Percentiles rank a stretch among this genome's conserved stretches.
Conservation (phyloP, 2,113 vertebrate genomes). For the Cephalopterus ornatus region DNA sequence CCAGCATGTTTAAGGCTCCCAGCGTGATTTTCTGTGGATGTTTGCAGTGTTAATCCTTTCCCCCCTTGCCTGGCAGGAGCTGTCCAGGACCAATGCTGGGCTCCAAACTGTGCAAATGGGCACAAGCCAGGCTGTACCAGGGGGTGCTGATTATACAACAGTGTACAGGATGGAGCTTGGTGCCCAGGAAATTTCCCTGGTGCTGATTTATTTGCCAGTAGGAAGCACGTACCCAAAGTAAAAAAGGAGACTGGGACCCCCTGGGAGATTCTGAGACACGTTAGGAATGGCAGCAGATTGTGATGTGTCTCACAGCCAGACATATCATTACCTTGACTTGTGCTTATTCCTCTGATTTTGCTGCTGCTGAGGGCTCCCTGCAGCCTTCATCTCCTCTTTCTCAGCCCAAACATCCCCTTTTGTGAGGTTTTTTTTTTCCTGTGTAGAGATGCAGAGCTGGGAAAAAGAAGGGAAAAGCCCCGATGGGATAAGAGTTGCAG, state of each 20-base stretch:
- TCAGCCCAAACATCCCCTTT: neutral
- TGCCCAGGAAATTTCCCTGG: neutral
- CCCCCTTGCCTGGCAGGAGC: neutral
- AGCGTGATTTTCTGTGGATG: neutral
- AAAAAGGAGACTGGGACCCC: neutral
- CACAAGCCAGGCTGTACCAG: neutral
- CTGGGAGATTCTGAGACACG: fast-evolving
- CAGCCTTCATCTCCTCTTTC: neutral
- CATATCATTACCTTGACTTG: neutral
- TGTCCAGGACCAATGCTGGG: neutral
- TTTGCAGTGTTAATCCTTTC: neutral
- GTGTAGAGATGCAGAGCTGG: neutral
- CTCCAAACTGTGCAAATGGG: neutral
- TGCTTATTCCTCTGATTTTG: neutral
- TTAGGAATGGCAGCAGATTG: neutral
- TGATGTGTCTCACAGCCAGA: neutral
- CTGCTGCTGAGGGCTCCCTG: neutral
- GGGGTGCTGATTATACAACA: neutral
- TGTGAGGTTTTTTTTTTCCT: neutral
- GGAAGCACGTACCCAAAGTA: neutral
- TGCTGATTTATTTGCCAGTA: neutral
- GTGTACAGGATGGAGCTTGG: neutral
- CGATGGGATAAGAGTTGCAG: neutral
- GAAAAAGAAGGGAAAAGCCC: too few relatives aligned
- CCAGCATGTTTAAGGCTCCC: neutral